Evolutionary conservation across 2,797 vertebrate species (phyloP), one percentile per base, ranked within the genome.

Genomic region (Botia almorhae): DNA sequence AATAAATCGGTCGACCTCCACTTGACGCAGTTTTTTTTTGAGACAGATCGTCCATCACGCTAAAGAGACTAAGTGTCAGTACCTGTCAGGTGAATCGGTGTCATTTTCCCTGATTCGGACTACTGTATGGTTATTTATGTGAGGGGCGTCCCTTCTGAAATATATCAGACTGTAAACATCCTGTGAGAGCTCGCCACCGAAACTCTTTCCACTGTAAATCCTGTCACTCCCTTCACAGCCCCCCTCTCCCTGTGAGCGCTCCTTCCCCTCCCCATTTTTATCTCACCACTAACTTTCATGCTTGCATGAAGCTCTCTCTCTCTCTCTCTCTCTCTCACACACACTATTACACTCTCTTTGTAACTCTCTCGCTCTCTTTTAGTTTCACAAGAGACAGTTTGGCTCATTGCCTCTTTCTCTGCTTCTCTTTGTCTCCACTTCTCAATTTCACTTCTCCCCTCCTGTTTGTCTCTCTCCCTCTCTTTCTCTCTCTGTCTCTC

Each of bases 161-260:
- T 84, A 90, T 89, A 89, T 91, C 87, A 87, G 87, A 89, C 86
- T 80, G 86, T 93, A 92, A 92, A 93, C 91, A 93, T 93, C 92
- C 89, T 89, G 89, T 85, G 85, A 43, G 73, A 83, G 76, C 85
- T 85, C 86, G 83, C 84, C 77, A 80, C 82, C 84, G 80, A 74
- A 87, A 89, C 82, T 85, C 87, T 88, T 91, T 90, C 89, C 89
- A 90, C 86, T 89, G 82, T 85, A 85, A 89, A 88, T 87, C 81
- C 87, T 87, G 81, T 80, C 80, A 81, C 84, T 84, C 78, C 69
- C 74, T 73, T 69, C 36, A 23, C 73, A 46, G 70, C 82, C 69
- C 74, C 33, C 78, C 36, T 71, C 81, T 71, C 81, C 76, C 75
- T 74, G 39, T 14, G 7, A 68, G 12, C 48, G 39, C 46, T 69